A percentile compares a stretch with the other conserved stretches of the same genome.
phyloP scores from a whole-genome alignment of 2,888 invertebrate species.

The Syritta pipiens region DNA sequence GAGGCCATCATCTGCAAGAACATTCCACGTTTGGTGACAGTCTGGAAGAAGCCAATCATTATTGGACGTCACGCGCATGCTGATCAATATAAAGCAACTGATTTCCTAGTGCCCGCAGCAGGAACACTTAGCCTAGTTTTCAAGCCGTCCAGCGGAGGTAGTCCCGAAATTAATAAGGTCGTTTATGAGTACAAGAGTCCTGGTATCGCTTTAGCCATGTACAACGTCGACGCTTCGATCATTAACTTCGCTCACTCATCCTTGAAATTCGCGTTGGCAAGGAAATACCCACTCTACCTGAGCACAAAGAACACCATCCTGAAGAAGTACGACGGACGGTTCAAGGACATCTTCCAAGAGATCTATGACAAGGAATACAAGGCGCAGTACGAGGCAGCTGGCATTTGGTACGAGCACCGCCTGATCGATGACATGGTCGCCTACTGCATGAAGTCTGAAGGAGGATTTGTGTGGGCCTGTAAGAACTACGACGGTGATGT shows the following conservation, averaged over 20 bases:
- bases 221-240: constrained; percentile 97
- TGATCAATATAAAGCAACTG: constrained; percentile 98
- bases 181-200: constrained; percentile 92
- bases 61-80: constrained; percentile 99
- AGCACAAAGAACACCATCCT: constrained; percentile 98
- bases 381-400: constrained; percentile 88
- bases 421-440: constrained; percentile 99
- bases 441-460: constrained; percentile 97
- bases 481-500: constrained; percentile 99
- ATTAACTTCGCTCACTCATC: constrained; percentile 96
- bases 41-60: constrained; percentile 98
- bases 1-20: constrained; percentile 95
- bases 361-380: constrained; percentile 95
- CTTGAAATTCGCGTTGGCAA: constrained; percentile 91
- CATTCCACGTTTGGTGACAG: constrained; percentile 95
- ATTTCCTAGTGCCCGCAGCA: constrained; percentile 95
- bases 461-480: constrained; percentile 99
- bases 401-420: constrained; percentile 98
- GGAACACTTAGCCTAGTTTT: constrained; percentile 93
- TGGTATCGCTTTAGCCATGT: constrained; percentile 97
- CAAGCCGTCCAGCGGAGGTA: constrained; percentile 83
- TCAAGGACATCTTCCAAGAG: constrained; percentile 98
- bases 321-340: constrained; percentile 97
- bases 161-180: constrained; percentile 84
- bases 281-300: constrained; percentile 93